phyloP scores from a whole-genome alignment of 2,888 invertebrate genomes.

The Saturnia japonica region DNA sequence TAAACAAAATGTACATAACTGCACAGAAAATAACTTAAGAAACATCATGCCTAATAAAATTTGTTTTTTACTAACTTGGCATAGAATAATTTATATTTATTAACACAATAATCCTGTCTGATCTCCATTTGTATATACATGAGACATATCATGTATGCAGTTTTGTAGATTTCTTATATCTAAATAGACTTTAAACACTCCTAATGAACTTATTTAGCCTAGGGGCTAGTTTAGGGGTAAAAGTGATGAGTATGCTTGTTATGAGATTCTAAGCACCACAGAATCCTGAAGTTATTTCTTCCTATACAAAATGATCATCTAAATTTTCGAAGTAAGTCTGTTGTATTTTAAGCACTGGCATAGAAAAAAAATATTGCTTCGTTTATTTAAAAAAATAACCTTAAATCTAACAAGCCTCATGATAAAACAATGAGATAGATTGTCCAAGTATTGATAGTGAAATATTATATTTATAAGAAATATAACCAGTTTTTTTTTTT shows the following conservation, averaged over 20 bases:
- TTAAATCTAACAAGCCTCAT: neutral
- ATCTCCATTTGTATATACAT: neutral
- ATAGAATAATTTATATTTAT: too few relatives aligned
- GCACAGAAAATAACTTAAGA: too few relatives aligned
- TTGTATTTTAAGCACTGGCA: neutral
- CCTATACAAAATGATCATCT: neutral
- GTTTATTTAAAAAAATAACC: neutral
- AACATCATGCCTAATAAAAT: too few relatives aligned
- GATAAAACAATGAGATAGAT: neutral
- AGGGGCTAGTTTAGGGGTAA: too few relatives aligned
- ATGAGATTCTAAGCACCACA: neutral
- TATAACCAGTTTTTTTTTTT: constrained; percentile 24
- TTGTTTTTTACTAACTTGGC: too few relatives aligned
- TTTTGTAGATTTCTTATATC: neutral
- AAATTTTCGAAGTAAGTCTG: neutral
- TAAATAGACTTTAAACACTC: neutral
- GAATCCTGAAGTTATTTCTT: neutral
- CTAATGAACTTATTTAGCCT: neutral
- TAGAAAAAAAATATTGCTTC: neutral
- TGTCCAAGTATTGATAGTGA: constrained; percentile 21
- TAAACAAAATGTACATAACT: too few relatives aligned
- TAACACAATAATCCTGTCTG: too few relatives aligned
- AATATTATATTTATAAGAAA: constrained; percentile 31
- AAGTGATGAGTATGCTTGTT: too few relatives aligned
- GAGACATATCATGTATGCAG: neutral